Percentiles rank a stretch among this genome's conserved stretches.
Evolutionary conservation across 2,797 vertebrate species (phyloP).

Genomic region (Heterohyrax brucei): DNA sequence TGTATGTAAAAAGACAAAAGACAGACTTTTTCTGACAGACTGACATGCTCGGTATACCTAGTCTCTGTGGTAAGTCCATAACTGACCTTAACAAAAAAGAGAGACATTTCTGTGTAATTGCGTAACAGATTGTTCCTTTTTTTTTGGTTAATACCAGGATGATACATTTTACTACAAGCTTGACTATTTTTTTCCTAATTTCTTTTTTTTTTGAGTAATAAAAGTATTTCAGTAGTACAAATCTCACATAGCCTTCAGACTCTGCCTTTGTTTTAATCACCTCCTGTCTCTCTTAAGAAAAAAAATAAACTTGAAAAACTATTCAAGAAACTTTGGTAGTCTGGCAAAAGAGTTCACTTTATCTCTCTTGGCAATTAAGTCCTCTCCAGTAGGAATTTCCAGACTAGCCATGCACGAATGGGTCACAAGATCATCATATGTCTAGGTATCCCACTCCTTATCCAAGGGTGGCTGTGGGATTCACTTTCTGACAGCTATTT

Average conservation of each 20-base stretch:
- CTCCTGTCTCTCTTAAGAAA: not conserved
- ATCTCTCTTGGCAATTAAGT: not conserved
- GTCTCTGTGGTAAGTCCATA: not conserved
- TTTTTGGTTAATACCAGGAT: not conserved
- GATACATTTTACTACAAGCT: not conserved
- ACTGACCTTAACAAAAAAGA: constrained; percentile 16
- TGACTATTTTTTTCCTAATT: not conserved
- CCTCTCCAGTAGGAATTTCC: not conserved
- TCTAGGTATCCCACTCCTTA: not conserved
- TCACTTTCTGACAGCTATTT: not conserved
- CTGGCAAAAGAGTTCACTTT: not conserved
- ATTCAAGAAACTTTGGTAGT: not conserved
- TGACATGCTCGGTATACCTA: not conserved
- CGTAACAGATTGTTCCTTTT: not conserved
- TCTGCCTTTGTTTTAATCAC: not conserved
- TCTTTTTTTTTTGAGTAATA: constrained; percentile 1
- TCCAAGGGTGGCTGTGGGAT: not conserved
- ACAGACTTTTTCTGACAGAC: not conserved
- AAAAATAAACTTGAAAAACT: not conserved
- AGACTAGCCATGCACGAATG: not conserved
- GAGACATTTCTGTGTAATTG: not conserved
- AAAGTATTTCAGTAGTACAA: not conserved
- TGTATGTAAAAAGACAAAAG: not conserved
- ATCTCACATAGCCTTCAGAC: not conserved
- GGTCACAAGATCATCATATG: not conserved